Percentiles rank a stretch among this genome's conserved stretches.
phyloP scores from a whole-genome alignment of 2,113 vertebrate species.

The Engystomops pustulosus region DNA sequence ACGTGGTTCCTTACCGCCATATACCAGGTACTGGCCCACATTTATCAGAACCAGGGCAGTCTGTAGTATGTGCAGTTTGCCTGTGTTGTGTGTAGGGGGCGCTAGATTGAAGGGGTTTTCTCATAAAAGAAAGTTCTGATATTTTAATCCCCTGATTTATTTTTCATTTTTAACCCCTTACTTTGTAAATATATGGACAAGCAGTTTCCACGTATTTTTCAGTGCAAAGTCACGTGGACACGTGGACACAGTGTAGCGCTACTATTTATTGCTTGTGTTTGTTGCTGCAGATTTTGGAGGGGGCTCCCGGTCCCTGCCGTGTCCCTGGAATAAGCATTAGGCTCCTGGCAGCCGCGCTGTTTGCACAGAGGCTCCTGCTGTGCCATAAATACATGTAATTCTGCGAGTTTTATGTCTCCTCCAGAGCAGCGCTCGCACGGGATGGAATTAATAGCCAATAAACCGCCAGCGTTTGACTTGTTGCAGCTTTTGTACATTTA shows the following conservation, averaged over 20 bases:
- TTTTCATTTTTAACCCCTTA: no score
- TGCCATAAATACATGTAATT: conserved; percentile 7
- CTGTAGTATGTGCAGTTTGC: no score
- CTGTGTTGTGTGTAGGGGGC: no score
- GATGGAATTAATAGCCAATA: conserved; percentile 21
- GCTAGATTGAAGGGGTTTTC: no score
- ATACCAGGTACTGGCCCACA: no score
- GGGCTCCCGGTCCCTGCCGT: not conserved
- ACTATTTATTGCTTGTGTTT: not conserved
- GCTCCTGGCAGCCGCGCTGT: not conserved
- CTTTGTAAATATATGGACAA: no score
- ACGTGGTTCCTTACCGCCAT: no score
- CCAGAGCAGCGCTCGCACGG: not conserved
- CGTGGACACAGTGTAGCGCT: not conserved
- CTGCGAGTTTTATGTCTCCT: not conserved
- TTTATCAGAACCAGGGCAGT: no score
- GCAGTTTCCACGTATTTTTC: no score
- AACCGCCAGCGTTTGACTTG: not conserved
- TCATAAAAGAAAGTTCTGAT: no score
- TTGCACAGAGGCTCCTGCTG: not conserved
- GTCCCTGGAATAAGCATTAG: not conserved
- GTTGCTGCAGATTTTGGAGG: not conserved
- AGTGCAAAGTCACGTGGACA: no score
- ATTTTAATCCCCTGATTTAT: no score
- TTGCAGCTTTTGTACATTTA: not conserved